phyloP scores from a whole-genome alignment of 2,113 vertebrate species.

The Zosterops lateralis region DNA sequence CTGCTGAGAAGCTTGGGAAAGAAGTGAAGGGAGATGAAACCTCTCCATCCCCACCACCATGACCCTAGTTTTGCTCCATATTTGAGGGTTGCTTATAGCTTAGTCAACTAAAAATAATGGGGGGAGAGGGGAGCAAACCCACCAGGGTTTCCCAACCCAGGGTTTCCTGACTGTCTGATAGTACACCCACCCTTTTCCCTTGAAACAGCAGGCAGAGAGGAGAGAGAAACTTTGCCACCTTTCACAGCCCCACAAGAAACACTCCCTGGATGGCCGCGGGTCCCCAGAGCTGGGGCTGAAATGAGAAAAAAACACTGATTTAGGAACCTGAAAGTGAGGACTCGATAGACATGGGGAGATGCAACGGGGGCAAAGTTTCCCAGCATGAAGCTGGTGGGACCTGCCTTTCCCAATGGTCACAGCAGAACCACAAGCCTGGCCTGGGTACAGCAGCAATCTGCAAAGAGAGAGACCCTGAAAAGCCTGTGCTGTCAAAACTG shows the following conservation, averaged over 20 bases:
- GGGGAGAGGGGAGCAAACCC: not conserved
- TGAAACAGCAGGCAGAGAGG: not conserved
- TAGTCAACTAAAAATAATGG: not conserved
- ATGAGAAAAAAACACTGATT: not conserved
- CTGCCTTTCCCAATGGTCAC: not conserved
- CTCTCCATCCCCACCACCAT: not conserved
- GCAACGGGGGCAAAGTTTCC: not conserved
- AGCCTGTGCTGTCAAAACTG: not conserved
- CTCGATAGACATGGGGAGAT: accelerated
- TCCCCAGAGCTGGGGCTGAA: not conserved
- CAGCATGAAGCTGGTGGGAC: not conserved
- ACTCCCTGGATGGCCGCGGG: not conserved
- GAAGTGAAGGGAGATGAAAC: not conserved
- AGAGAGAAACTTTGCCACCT: accelerated
- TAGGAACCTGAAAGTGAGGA: not conserved
- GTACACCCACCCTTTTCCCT: not conserved
- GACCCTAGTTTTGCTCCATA: not conserved
- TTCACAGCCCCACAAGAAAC: not conserved
- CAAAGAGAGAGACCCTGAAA: not conserved
- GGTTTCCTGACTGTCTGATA: not conserved
- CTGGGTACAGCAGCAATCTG: not conserved
- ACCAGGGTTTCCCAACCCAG: not conserved
- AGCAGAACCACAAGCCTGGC: not conserved
- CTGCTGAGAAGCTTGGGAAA: not conserved
- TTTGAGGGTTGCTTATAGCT: not conserved